Base-by-base conservation (phyloP, 2,888 invertebrate species). In the Apodemia mormo region DNA sequence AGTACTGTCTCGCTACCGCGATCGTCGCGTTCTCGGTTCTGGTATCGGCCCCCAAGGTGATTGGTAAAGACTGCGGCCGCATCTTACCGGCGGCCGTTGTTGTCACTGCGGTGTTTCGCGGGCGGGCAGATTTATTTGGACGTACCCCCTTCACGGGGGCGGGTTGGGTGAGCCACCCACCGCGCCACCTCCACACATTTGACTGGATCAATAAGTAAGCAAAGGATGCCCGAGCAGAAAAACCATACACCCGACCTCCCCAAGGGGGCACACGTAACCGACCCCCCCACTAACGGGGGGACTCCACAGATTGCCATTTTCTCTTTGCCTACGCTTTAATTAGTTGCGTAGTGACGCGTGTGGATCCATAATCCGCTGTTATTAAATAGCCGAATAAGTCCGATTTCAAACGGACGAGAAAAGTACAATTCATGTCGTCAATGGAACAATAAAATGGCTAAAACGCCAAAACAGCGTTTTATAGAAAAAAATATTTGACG, bases 141-240 rank as follows among this genome's bases (percentile, higher is more conserved):
- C 94, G 94, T 92, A 93, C 88, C 90, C 87, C 90, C 90, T 86
- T 84, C 80, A 72, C 81, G 86, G 84, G 85, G 87, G 82, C 79
- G 88, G 88, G 87, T 76, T 82, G 87, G 90, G 88, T 85, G 87
- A 82, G 83, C 92, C 88, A 87, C 89, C 92, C 91, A 88, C 90
- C 88, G 88, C 90, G 90, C 89, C 90, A 90, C 92, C 92, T 92
- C 92, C 93, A 92, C 92, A 94, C 94, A 94, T 94, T 94, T 94
- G 93, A 94, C 94, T 94, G 93, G 94, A 94, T 94, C 94, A 94
- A 94, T 94, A 94, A 94, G 94, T 94, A 93, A 93, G 94, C 93
- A 94, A 93, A 94, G 94, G 94, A 94, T 94, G 94, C 93, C 94
- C 92, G 94, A 94, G 93, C 90, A 93, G 93, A 94, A 94, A 94